Evolutionary conservation across 2,797 vertebrate species (phyloP), one percentile per base, ranked within the genome.

Genomic region (Lindbergichthys nudifrons): DNA sequence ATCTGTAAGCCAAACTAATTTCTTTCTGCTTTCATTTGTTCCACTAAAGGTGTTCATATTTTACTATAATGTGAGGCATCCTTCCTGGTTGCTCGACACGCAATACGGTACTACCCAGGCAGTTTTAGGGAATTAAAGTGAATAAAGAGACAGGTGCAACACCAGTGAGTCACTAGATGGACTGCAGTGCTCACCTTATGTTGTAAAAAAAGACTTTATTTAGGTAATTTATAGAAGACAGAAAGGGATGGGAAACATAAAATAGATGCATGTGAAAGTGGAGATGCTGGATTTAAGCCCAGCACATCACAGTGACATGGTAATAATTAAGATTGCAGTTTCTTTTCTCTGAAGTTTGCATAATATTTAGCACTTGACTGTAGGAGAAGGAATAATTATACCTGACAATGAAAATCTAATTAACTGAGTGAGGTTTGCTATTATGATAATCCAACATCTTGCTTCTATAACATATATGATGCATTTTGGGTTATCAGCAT

Each of bases 31-130:
- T 75, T 70, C 46, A 77, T 82, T 80, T 79, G 64, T 79, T 77
- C 67, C 62, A 26, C 53, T 56, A 32, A 77, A 83, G 72, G 63
- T 78, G 60, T 76, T 82, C 62, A 75, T 82, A 76, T 77, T 76
- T 83, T 70, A 61, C 51, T 16, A 12, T 74, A 67, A 77, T 75
- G 70, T 46, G 54, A 75, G 52, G 65, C 80, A 68, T 77, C 65
- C 58, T 65, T 16, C 56, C 50, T 62, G 69, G 10, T 47, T 62
- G 73, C 84, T 74, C 3, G 43, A 78, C 73, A 77, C 71, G 62
- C 30, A 65, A 32, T 67, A 63, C 36, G 14, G 42, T 69, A 57
- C 67, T 73, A 77, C 78, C 6, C 8, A 80, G 45, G 45, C 47
- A 23, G 36, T 61, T 70, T 47, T 15, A 53, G 46, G 21, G 36